Evolutionary conservation across 2,888 invertebrate species (phyloP).

Genomic region (Drosophila rubida): DNA sequence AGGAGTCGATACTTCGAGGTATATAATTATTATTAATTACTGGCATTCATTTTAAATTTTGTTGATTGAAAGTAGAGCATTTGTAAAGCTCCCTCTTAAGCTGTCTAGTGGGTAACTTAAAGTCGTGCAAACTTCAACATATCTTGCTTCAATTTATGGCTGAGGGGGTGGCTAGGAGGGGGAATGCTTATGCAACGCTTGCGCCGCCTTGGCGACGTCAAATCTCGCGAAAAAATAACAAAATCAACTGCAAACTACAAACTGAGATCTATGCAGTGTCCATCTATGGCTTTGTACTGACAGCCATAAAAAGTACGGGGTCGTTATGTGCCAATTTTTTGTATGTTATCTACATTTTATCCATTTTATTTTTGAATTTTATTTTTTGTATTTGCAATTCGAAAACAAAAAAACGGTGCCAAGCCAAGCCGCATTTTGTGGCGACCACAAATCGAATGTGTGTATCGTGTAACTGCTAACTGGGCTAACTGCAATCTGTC

Average conservation of each 20-base stretch:
- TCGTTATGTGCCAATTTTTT: conserved; percentile 63
- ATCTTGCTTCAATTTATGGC: background rate
- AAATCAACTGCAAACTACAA: conserved; percentile 18
- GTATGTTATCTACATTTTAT: conserved; percentile 22
- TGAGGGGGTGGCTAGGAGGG: background rate
- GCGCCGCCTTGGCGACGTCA: conserved; percentile 37
- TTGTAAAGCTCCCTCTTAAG: too few species aligned
- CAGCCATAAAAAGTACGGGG: conserved; percentile 69
- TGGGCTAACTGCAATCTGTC: conserved; percentile 47
- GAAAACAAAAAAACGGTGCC: conserved; percentile 42
- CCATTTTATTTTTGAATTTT: conserved; percentile 15
- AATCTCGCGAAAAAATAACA: conserved; percentile 20
- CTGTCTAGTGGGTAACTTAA: background rate
- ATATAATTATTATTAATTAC: too few species aligned
- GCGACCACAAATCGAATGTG: background rate
- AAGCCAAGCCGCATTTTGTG: conserved; percentile 39
- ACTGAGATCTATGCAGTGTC: conserved; percentile 46
- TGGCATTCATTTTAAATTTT: too few species aligned
- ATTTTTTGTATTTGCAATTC: conserved; percentile 18
- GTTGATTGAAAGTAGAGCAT: too few species aligned
- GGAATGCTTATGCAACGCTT: conserved; percentile 28
- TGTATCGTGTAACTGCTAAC: conserved; percentile 32
- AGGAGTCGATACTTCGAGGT: too few species aligned
- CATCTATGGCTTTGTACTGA: conserved; percentile 63
- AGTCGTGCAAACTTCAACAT: background rate